These are phyloP conservation scores for Euschistus heros DNA, from an alignment of 1,140 invertebrate genomes.

Conservation along the genomic window DNA sequence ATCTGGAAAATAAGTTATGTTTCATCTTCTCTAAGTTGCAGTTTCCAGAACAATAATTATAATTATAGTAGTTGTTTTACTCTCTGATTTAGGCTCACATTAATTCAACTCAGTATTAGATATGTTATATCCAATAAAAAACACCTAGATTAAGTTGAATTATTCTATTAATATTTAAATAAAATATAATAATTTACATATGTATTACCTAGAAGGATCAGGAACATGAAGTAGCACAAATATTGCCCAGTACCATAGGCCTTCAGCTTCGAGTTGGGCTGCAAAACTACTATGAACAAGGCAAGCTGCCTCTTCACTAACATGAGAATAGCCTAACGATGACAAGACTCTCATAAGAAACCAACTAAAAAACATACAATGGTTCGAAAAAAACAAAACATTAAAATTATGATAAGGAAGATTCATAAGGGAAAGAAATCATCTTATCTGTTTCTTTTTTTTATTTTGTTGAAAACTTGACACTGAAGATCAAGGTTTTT, in stretches of 20 bases:
- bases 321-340: conserved; percentile 56
- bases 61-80: not conserved
- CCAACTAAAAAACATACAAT: conserved; percentile 43
- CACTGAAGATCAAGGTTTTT: too few species aligned
- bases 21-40: too few species aligned
- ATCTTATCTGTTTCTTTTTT: not conserved
- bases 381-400: not conserved
- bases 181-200: not conserved
- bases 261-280: conserved; percentile 67
- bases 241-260: conserved; percentile 80
- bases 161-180: not conserved
- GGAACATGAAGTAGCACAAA: conserved; percentile 74
- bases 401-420: not conserved
- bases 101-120: not conserved
- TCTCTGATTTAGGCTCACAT: not conserved
- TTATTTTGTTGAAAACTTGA: too few species aligned
- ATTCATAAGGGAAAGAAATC: not conserved
- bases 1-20: too few species aligned
- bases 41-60: not conserved
- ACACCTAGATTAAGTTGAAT: not conserved
- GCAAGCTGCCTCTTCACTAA: conserved; percentile 44
- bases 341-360: conserved; percentile 58
- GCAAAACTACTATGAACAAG: conserved; percentile 63
- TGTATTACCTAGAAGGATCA: conserved; percentile 42
- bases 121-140: not conserved